Evolutionary conservation across 2,888 invertebrate species (phyloP), one percentile per base, ranked within the genome.

Genomic region (Eilema depressum): DNA sequence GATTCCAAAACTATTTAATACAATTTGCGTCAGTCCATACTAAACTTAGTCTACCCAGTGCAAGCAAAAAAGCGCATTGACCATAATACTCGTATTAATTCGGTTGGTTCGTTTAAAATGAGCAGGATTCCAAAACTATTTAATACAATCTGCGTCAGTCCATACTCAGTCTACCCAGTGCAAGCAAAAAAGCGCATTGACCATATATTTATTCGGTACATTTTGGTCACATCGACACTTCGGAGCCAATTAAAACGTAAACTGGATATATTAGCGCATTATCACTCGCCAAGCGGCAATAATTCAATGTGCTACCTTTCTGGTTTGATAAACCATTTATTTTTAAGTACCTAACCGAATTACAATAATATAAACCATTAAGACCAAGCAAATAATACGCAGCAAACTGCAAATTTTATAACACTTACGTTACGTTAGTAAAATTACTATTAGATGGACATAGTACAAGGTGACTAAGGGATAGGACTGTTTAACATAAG

Each of bases 191-290:
- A 64, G 47, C 53, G 11, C 26, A 11, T 69, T 68, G 69, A 73
- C 63, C 71, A 76, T 76, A 74, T 73, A 63, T 75, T 79, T 79
- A 25, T 79, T 78, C 76, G 75, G 73, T 75, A 67, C 33, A 70
- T 81, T 81, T 81, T 80, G 68, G 62, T 20, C 64, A 47, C 62
- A 62, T 67, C 71, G 63, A 66, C 74, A 65, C 72, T 76, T 76
- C 33, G 73, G 71, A 76, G 67, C 81, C 81, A 81, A 81, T 81
- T 81, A 81, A 80, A 70, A 64, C 66, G 47, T 67, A 63, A 64
- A 33, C 47, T 61, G 70, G 76, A 78, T 79, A 73, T 78, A 76
- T 80, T 79, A 78, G 76, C 64, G 69, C 62, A 78, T 78, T 78
- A 81, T 81, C 74, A 74, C 60, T 63, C 57, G 60, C 33, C 68